A percentile compares a stretch with the other conserved stretches of the same genome.
Evolutionary conservation across 2,113 vertebrate genomes (phyloP).

Genomic region (Tachuris rubrigastra): DNA sequence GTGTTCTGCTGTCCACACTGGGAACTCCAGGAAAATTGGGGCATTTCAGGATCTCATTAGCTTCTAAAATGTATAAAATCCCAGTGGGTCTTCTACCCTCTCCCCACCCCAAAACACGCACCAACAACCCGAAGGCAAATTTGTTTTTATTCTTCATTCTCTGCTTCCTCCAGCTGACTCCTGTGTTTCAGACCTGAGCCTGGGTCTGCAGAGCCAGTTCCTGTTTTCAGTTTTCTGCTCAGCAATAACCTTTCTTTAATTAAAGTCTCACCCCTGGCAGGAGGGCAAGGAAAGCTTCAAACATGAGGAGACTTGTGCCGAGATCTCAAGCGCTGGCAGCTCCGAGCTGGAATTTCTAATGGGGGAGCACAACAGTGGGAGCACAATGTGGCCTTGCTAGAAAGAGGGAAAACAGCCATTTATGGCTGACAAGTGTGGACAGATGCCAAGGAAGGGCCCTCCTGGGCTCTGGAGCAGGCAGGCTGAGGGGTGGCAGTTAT

Average conservation of each 20-base stretch:
- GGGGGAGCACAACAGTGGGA: neutral
- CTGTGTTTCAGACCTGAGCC: neutral
- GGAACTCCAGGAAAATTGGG: neutral
- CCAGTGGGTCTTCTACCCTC: neutral
- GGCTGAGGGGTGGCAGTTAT: neutral
- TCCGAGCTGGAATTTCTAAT: neutral
- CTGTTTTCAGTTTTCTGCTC: neutral
- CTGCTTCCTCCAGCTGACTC: neutral
- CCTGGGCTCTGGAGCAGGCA: neutral
- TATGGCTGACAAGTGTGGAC: neutral
- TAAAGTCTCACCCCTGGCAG: neutral
- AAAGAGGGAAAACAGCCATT: neutral
- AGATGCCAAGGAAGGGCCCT: neutral
- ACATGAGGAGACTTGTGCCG: neutral
- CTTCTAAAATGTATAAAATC: neutral
- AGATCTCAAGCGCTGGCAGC: neutral
- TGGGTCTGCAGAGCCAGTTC: neutral
- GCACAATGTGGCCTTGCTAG: neutral
- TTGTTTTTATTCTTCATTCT: neutral
- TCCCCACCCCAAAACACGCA: neutral
- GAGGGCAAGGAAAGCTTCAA: neutral
- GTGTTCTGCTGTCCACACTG: neutral
- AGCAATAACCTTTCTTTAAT: neutral
- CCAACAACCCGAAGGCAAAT: neutral
- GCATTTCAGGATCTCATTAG: neutral